A percentile compares a stretch with the other conserved stretches of the same genome.
Conservation (phyloP, 2,113 vertebrate genomes). For the Osmerus mordax region DNA sequence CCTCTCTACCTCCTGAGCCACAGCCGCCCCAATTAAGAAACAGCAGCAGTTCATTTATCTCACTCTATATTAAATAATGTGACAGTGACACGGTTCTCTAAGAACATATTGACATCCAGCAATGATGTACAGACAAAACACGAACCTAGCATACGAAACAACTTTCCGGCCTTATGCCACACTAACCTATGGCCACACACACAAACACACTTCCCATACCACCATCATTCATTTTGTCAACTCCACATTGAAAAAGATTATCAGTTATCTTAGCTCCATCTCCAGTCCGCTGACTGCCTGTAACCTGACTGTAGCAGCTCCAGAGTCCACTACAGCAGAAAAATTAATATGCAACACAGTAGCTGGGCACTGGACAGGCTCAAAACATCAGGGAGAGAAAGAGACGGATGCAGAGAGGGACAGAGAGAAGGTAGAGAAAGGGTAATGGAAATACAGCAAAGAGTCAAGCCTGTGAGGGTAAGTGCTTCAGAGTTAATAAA, state of each 20-base stretch:
- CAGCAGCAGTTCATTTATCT: background rate
- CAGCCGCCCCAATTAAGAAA: background rate
- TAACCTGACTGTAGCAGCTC: background rate
- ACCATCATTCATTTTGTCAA: too few relatives aligned
- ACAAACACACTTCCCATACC: too few relatives aligned
- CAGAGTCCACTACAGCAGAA: background rate
- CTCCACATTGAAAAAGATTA: too few relatives aligned
- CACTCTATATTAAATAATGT: background rate
- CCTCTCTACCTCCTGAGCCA: too few relatives aligned
- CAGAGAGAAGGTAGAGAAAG: background rate
- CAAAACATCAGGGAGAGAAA: background rate
- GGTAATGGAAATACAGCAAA: background rate
- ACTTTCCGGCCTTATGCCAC: background rate
- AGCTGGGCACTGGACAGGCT: background rate
- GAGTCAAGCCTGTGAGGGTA: slow-evolving; percentile 3
- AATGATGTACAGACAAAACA: background rate
- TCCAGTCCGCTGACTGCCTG: too few relatives aligned
- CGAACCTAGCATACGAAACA: background rate
- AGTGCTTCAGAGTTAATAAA: too few relatives aligned
- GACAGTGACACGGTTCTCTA: background rate
- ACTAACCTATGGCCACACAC: too few relatives aligned
- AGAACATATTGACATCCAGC: background rate
- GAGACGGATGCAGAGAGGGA: background rate
- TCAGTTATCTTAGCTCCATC: too few relatives aligned
- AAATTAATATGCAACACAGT: background rate